Base-by-base conservation (phyloP, 1,140 invertebrate species). In the Dendrolimus kikuchii region DNA sequence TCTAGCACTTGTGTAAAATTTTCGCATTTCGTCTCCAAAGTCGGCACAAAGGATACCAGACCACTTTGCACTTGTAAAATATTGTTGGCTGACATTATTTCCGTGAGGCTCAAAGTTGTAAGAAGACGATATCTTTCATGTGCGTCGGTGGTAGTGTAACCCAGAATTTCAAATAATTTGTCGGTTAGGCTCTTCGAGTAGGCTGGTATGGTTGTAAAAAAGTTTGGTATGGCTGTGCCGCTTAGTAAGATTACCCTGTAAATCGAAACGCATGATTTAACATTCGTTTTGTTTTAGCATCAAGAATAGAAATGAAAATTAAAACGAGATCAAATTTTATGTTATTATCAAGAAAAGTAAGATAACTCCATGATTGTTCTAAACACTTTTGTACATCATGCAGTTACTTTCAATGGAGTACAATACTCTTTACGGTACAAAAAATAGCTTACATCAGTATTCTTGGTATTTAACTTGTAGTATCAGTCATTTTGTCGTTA, bases 241-340 rank as follows among this genome's bases (percentile, higher is more conserved):
- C 81, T 83, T 75, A 83, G 76, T 10, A 78, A 7, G 4, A 83
- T 68, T 2, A 60, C 68, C 49, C 82, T 86, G 72, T 46, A 79
- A 57, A 38, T 10, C 37, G n/a, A 9, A 7, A 48, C 7, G 2
- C 5, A n/a, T 5, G 49, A 49, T 40, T 5, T 39, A 39, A 43
- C 7, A 53, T 36, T 5, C 3, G 23, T 23, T 23, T 1, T 2
- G 23, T 23, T 23, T 23, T 23, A 23, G 23, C 23, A 23, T 23
- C 1, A 23, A 23, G 23, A 2, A 23, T 23, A 2, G 1, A 23
- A 23, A 23, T 23, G 23, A 23, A 23, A 23, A 23, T 23, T 23
- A 23, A 23, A 23, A 23, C 23, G 23, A 23, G 23, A 23, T 23
- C 1, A 23, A 23, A 23, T 23, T 23, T 23, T 23, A n/a, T n/a